Base-by-base conservation (phyloP, 2,113 vertebrate species). In the Fulmarus glacialis region DNA sequence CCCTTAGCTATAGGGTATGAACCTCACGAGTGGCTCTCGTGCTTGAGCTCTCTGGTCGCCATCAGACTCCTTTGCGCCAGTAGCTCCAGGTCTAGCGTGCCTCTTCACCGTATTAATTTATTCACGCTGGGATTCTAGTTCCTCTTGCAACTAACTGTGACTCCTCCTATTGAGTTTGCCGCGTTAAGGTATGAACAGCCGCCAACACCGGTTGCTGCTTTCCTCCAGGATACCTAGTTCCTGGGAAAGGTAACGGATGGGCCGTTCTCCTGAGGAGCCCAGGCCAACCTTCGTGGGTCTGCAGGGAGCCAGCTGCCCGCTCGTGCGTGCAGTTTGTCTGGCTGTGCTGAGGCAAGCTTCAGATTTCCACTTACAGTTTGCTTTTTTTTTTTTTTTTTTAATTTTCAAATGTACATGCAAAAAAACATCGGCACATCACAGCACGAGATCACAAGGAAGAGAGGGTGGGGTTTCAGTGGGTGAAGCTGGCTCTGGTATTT, bases 371-470 rank as follows among this genome's bases (percentile, higher is more conserved):
- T 59, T 66, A 55, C 20, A 30, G 18, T 66, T 52, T 26, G 42
- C 32, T 32, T 88, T 81, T 71, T 55, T 56, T 58, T 48, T 26
- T 40, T 40, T 40, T 45, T 47, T 27, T 72, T 59, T n/a, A n/a
- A 82, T 96, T 96, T 83, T 60, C 63, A 60, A 93, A 89, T 17
- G 53, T 36, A 70, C 96, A 87, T 90, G 94, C 93, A 93, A 89
- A 84, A 92, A 55, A 45, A 64, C 79, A 72, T 63, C 3, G 11
- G 75, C 87, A 93, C 96, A 18, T 75, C 77, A 89, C 92, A 84
- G 89, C 77, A 96, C 81, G 30, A 29, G 72, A 67, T 68, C 94
- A 95, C 96, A 34, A 70, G 15, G 48, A 80, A 32, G 62, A 40
- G 45, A 45, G 40, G 45, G 52, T 11, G 50, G 63, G 62, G 34